Base-by-base conservation (phyloP, 2,888 invertebrate genomes). In the Nemotelus pantherinus region DNA sequence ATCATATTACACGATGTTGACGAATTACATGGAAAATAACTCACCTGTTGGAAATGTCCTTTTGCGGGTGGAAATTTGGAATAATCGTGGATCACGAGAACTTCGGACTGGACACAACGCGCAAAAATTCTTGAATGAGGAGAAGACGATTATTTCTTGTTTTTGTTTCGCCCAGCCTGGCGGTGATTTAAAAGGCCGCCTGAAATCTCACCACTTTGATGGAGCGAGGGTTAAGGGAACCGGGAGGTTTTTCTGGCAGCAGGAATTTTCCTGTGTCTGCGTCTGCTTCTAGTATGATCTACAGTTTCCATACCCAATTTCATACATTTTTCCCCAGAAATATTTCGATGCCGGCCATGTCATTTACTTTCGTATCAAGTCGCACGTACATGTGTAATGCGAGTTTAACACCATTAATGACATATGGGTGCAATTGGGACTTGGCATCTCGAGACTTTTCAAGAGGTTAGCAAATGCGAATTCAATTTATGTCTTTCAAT, bases 121-220 rank as follows among this genome's bases (percentile, higher is more conserved):
- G 79, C 79, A 75, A 79, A 77, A 60, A 79, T 79, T 79, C 79
- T 79, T 77, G 68, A 77, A 75, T 79, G 79, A 77, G 53, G 76
- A 63, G 65, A 75, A 76, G 75, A 64, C 41, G 77, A 70, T 64
- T 53, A 64, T 78, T 75, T 77, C 64, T 63, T 63, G 55, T 77
- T 60, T 71, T 77, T 77, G 58, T 58, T 72, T 78, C 65, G 50
- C 45, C 60, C 58, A 25, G 65, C 47, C 53, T 43, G 55, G 44
- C 53, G 55, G 44, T 43, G 53, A 74, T 60, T 60, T 47, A 25
- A 47, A 60, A 60, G 57, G 57, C 63, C 64, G 58, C 50, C 67
- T 53, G 65, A 43, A 48, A 44, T 57, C 58, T 72, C 71, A 50
- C 50, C 74, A 10, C 60, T 45, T 55, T 43, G 43, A 43, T 41